Percentiles rank a stretch among this genome's conserved stretches.
These are phyloP conservation scores for Monochamus saltuarius DNA, from an alignment of 1,140 invertebrate species.

Conservation along the genomic window DNA sequence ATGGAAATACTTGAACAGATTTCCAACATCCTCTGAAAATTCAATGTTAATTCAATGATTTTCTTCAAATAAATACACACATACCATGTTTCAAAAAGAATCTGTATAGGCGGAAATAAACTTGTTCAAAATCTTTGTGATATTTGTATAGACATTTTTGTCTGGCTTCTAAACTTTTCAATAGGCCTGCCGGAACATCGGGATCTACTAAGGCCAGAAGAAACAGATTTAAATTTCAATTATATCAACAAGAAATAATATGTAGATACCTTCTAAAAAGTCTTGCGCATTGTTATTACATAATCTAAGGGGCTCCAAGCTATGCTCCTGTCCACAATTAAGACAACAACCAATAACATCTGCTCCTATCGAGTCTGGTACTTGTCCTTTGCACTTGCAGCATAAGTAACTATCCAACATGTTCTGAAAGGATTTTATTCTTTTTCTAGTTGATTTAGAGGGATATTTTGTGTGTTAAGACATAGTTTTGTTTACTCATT, in stretches of 20 bases:
- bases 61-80: neutral
- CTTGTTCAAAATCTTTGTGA: constrained; percentile 40
- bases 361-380: no score
- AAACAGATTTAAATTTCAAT: neutral
- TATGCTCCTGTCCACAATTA: constrained; percentile 35
- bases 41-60: neutral
- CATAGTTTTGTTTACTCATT: no score
- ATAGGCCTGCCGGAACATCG: constrained; percentile 30
- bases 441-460: no score
- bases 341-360: constrained; percentile 29
- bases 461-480: no score
- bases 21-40: constrained; percentile 36
- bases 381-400: constrained; percentile 37
- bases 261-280: constrained; percentile 39
- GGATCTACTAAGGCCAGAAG: constrained; percentile 24
- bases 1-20: constrained; percentile 43
- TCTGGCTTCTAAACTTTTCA: constrained; percentile 36
- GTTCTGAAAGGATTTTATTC: constrained; percentile 30
- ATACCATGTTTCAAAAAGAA: constrained; percentile 37
- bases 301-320: constrained; percentile 31
- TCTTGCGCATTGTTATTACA: constrained; percentile 40
- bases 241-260: no score
- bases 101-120: constrained; percentile 39
- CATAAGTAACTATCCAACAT: constrained; percentile 41
- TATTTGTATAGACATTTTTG: constrained; percentile 41